Base-by-base conservation (phyloP, 2,113 vertebrate species). In the Phylloscopus trochiloides region DNA sequence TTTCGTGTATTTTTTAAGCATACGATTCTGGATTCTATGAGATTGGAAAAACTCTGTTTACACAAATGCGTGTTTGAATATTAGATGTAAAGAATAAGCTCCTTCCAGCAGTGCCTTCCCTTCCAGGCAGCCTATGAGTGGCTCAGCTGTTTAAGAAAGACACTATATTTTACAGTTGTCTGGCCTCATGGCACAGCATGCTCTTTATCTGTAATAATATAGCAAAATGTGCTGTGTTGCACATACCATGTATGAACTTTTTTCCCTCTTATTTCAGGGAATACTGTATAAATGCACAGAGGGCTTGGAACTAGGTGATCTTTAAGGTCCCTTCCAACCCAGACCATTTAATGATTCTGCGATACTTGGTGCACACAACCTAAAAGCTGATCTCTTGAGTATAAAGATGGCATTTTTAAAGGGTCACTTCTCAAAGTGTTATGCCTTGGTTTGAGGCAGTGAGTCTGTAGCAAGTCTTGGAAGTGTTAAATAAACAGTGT, bases 1-100 rank as follows among this genome's bases (percentile, higher is more conserved):
- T 94, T 97, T 97, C 10, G 61, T 98, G 97, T 98, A 73, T 97
- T 97, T 97, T 96, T 92, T 97, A 94, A 93, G 24, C 17, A 42
- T 77, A 86, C 58, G 7, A 55, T 42, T 88, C 4, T 65, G 58
- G 32, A 70, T 93, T 62, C 54, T 62, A 54, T 51, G 51, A 85
- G 63, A 47, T 28, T 24, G 52, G 75, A 24, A 81, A 84, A 86
- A 21, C 21, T 77, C 34, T 2, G 1, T 89, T 95, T 90, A 91
- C 74, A 68, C 82, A 94, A 96, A 61, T 70, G 14, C 1, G 0
- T 54, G 4, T 70, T 67, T 93, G 78, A 73, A 12, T 86, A 17
- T 85, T 90, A 34, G 70, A 79, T 71, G 8, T 85, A 54, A 78
- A 48, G 65, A 38, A 62, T 42, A 40, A 83, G 48, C 36, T 87